These are phyloP conservation scores for Galemys pyrenaicus DNA, from an alignment of 2,113 vertebrate genomes.

Conservation along the genomic window DNA sequence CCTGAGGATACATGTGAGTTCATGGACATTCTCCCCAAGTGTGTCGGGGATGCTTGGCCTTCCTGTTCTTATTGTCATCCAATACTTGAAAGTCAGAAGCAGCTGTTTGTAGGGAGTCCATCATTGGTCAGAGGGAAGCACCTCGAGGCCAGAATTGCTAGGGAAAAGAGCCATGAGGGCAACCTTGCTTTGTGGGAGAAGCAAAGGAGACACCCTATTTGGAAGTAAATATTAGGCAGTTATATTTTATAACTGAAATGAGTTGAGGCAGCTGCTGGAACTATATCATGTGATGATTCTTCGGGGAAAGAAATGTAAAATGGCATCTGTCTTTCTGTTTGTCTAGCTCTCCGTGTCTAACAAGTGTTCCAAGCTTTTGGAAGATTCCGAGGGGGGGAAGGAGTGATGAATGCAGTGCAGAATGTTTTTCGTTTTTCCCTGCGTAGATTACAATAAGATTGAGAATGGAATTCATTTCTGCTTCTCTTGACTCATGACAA, in stretches of 20 bases:
- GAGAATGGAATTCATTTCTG: constrained; percentile 51
- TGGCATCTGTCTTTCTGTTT: neutral
- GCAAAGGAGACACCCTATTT: neutral
- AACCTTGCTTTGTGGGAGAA: neutral
- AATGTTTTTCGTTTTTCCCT: constrained; percentile 25
- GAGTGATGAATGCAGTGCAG: neutral
- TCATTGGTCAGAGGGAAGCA: neutral
- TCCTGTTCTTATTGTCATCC: neutral
- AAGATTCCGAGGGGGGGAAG: neutral
- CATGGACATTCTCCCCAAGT: neutral
- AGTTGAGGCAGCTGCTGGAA: neutral
- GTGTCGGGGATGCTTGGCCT: neutral
- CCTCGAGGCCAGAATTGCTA: neutral
- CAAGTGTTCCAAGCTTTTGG: neutral
- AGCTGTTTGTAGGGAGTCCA: neutral
- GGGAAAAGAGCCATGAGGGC: neutral
- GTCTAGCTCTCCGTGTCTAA: neutral
- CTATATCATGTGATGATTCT: neutral
- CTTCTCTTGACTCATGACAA: constrained; percentile 40
- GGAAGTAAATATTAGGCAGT: neutral
- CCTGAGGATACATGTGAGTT: neutral
- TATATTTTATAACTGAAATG: neutral
- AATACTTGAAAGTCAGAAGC: neutral
- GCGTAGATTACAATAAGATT: constrained; percentile 38
- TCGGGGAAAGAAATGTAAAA: neutral